Evolutionary conservation across 2,113 vertebrate species (phyloP), one percentile per base, ranked within the genome.

Genomic region (Hippocampus zosterae): DNA sequence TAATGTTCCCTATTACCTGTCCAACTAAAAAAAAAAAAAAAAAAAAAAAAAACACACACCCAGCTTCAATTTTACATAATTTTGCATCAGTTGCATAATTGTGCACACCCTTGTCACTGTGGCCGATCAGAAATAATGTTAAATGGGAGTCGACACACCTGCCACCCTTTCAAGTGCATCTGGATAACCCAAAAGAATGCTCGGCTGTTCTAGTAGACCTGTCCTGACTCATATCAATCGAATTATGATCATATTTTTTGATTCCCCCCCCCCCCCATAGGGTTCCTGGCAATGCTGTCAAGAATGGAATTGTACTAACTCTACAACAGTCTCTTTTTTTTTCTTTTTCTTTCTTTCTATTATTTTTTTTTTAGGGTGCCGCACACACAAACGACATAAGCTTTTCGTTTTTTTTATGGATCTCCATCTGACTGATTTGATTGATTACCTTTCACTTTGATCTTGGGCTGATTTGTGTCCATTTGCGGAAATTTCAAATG

Each of bases 351-450:
- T 37, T 37, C 33, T 37, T 82, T n/a, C n/a, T n/a, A n/a, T n/a
- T n/a, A n/a, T n/a, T n/a, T 23, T 27, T 87, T 23, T 91, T 88
- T 64, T 80, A 92, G 90, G 78, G 67, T 9, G 63, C 37, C 67
- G 79, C 62, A 57, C 41, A 75, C 21, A n/a, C 21, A 44, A 44
- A 44, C 23, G 8, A 44, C 69, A 37, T 6, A 37, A 37, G 11
- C 11, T 2, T 27, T 50, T 41, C 2, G 5, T 41, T 40, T 65
- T 65, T 25, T 27, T 25, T 23, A 42, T 23, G 23, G 7, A 42
- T 61, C 7, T 21, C 21, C 9, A 21, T 40, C 10, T 62, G 21
- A 40, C 21, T 11, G 33, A 37, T 18, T 40, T 18, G 10, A 21
- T 12, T 19, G 23, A 19, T 63, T 41, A 37, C 10, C 3, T 61